phyloP scores from a whole-genome alignment of 2,797 vertebrate genomes.

The Helicolenus hilgendorfi region DNA sequence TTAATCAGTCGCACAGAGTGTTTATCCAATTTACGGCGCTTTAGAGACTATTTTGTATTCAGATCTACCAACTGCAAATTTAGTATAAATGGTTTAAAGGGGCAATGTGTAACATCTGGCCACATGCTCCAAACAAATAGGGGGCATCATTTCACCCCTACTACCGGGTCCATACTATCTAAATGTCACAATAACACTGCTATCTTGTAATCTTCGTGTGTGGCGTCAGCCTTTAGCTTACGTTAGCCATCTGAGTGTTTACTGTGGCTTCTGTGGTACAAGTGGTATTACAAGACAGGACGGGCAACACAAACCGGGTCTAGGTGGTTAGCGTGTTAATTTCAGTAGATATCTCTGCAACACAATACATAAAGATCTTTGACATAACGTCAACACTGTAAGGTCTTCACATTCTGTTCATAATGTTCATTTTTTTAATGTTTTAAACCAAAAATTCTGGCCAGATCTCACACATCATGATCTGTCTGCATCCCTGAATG shows the following conservation, averaged over 20 bases:
- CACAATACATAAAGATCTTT: neutral
- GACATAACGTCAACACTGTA: neutral
- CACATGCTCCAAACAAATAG: neutral
- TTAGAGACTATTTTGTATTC: constrained; percentile 17
- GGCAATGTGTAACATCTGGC: neutral
- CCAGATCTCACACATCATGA: no score
- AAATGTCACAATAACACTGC: neutral
- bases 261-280: neutral
- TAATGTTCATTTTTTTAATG: neutral
- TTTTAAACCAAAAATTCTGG: neutral
- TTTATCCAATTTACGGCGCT: constrained; percentile 56
- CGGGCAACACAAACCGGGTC: neutral
- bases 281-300: neutral
- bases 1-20: constrained; percentile 43
- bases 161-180: no score
- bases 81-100: neutral
- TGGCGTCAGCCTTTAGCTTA: neutral
- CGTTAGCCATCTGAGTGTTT: no score
- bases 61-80: neutral
- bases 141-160: neutral
- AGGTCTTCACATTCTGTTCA: neutral
- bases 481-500: no score
- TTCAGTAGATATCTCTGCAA: neutral
- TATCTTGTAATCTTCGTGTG: neutral
- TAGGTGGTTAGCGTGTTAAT: neutral